Evolutionary conservation across 2,113 vertebrate species (phyloP), one percentile per base, ranked within the genome.

Genomic region (Python bivittatus): DNA sequence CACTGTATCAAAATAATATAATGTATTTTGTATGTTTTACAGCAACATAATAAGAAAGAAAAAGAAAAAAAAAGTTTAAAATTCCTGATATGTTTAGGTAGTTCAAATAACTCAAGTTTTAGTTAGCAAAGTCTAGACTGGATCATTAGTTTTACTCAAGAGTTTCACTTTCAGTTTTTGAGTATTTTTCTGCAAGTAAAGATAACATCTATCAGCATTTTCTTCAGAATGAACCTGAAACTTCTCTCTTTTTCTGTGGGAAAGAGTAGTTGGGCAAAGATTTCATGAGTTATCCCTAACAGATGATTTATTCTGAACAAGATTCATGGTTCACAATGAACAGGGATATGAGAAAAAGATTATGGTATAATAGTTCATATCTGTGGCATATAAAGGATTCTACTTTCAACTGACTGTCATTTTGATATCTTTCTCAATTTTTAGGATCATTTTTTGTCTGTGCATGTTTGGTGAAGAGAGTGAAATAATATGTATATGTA

Each of bases 251-350:
- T 94, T 52, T 86, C 44, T 86, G 20, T 27, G 9, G n/a, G 88
- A 91, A 0, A 0, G 22, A 33, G 48, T 60, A 93, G 68, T 92
- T 38, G 0, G n/a, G 17, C 91, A 64, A 91, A 58, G 1, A 54
- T 7, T 88, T 56, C 56, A 91, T 94, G 91, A 92, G 13, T 48
- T 85, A 64, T 95, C 86, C 88, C 90, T 11, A 86, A 93, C 86
- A 94, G 93, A 72, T 1, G 13, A 44, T 94, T 61, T 56, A 79
- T 90, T 92, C 53, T 20, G 61, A 93, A 0, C 1, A 79, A 12
- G 42, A 22, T 58, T 90, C 22, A 13, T 58, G 27, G 4, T 17
- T 0, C 42, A 23, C 4, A 0, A 27, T 86, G 86, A 92, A 68
- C 72, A 85, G 57, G 84, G 1, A 0, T 91, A 61, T 52, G 79